A percentile compares a stretch with the other conserved stretches of the same genome.
These are phyloP conservation scores for Orchesella flavescens DNA, from an alignment of 2,888 invertebrate genomes.

Conservation along the genomic window DNA sequence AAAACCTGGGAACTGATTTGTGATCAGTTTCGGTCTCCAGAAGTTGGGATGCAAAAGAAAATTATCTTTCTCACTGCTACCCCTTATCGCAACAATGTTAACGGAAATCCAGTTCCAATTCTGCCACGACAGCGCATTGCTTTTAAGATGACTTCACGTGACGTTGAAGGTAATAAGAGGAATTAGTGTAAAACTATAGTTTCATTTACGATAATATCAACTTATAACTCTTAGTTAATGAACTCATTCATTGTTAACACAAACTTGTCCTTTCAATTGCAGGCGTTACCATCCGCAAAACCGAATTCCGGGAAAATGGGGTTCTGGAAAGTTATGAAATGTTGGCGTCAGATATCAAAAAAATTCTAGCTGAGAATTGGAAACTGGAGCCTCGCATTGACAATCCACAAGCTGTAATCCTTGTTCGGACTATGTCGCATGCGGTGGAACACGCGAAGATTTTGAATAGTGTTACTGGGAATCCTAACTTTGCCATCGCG, in stretches of 20 bases:
- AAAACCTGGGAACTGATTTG: slow-evolving; percentile 35
- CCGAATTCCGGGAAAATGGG: neutral
- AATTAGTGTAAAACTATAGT: too few species aligned
- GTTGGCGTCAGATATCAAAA: neutral
- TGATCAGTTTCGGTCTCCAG: neutral
- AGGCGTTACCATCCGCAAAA: neutral
- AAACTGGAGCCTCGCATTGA: neutral
- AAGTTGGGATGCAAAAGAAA: neutral
- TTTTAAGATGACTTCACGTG: neutral
- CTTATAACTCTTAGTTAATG: too few species aligned
- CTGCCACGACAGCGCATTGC: neutral
- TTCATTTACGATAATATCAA: too few species aligned
- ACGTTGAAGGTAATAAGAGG: neutral
- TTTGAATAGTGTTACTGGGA: neutral
- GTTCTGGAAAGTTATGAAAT: neutral
- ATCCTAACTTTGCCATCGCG: neutral
- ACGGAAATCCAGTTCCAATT: neutral
- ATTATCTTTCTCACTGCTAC: slow-evolving; percentile 56
- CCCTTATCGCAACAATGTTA: slow-evolving; percentile 5
- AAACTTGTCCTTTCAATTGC: neutral
- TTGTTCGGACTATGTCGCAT: neutral
- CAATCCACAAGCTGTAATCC: slow-evolving; percentile 21
- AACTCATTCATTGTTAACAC: too few species aligned
- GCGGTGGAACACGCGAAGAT: neutral
- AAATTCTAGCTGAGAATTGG: neutral